Evolutionary conservation across 2,113 vertebrate species (phyloP), one percentile per base, ranked within the genome.

Genomic region (Cyanocitta stelleri): DNA sequence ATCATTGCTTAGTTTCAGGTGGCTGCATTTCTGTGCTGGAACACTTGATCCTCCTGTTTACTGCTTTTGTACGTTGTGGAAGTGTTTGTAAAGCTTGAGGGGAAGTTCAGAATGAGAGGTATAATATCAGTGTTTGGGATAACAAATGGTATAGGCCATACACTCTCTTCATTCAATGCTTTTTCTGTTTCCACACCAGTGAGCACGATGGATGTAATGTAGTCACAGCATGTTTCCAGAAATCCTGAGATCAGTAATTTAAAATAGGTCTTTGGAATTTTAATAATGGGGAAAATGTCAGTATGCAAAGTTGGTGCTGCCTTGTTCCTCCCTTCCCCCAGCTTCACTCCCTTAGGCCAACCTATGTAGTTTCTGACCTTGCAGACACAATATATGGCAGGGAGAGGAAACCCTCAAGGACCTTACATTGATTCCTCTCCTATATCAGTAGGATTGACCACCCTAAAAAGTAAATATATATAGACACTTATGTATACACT

Each of bases 201-300:
- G 85, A 91, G 83, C 96, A 88, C 3, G 73, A 89, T 94, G 64
- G 95, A 96, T 86, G 93, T 96, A 93, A 97, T 96, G 90, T 92
- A 96, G 90, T 96, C 93, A 96, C 96, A 96, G 93, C 95, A 89
- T 96, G 95, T 92, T 96, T 88, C 96, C 95, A 90, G 87, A 96
- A 95, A 94, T 96, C 93, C 95, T 41, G 61, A 94, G 95, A 92
- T 92, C 93, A 88, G 95, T 97, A 90, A 90, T 94, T 83, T 96
- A 95, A 94, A 96, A 94, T 93, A 96, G 95, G 88, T 84, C 95
- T 96, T 93, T 92, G 95, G 92, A 93, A 96, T 95, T 96, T 96
- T 92, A 89, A 96, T 97, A 96, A 90, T 94, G 85, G 90, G 75
- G 82, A 86, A 95, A 93, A 97, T 86, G 82, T 84, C 93, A 92